Percentiles rank a stretch among this genome's conserved stretches.
phyloP scores from a whole-genome alignment of 2,113 vertebrate species.

The Numida meleagris region DNA sequence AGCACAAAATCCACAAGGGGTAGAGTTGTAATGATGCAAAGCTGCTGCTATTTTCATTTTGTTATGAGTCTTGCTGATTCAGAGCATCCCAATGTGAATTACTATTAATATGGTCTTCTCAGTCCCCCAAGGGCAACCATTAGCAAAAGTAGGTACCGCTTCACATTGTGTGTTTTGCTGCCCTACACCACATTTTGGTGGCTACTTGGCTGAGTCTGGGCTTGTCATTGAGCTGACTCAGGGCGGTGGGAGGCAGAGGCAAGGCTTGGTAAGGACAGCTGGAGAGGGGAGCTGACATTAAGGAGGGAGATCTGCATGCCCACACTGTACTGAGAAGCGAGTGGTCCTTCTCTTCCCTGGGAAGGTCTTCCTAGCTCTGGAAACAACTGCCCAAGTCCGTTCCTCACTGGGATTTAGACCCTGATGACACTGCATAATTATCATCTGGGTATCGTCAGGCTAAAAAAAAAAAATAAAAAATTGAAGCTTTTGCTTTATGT shows the following conservation, averaged over 20 bases:
- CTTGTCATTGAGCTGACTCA: neutral
- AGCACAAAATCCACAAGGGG: slow-evolving; percentile 64
- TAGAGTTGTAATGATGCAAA: slow-evolving; percentile 67
- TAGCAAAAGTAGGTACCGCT: slow-evolving; percentile 27
- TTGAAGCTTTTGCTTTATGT: neutral
- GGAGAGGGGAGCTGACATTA: neutral
- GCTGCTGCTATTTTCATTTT: slow-evolving; percentile 67
- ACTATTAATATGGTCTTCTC: slow-evolving; percentile 40
- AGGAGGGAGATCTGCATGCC: neutral
- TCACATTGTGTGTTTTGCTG: too few relatives aligned
- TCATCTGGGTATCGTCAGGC: neutral
- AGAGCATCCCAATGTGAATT: slow-evolving; percentile 56
- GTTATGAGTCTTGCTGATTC: slow-evolving; percentile 59
- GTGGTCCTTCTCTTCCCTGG: neutral
- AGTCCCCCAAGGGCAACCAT: slow-evolving; percentile 25
- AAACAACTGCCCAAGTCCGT: fast-evolving
- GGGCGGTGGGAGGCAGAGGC: neutral
- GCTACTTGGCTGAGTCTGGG: neutral
- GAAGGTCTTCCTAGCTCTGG: neutral
- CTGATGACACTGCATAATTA: neutral
- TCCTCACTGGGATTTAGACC: fast-evolving
- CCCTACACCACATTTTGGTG: slow-evolving; percentile 4
- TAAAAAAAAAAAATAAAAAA: neutral
- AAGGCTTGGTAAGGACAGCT: neutral
- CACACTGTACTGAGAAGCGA: fast-evolving